Evolutionary conservation across 92 coral and sea anemone genomes (phyloP).

Genomic region (Heteractis magnifica): DNA sequence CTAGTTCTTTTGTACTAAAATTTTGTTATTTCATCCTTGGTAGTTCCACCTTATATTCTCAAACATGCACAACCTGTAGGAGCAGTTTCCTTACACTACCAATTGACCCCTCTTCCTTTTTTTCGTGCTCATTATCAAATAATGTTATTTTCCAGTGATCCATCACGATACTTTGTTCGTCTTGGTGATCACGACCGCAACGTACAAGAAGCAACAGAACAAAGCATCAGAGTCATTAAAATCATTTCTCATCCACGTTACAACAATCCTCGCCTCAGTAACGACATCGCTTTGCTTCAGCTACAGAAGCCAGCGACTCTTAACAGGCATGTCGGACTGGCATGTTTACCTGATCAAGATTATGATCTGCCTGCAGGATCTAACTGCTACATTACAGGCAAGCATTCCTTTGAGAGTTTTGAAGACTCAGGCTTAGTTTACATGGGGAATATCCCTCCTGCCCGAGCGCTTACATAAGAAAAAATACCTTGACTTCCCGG

Average conservation of each 20-base stretch:
- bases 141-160: slow-evolving; percentile 8
- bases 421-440: too few species aligned
- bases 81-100: too few species aligned
- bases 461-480: too few species aligned
- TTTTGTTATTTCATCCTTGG: too few species aligned
- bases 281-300: slow-evolving; percentile 66
- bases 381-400: slow-evolving; percentile 68
- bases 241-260: slow-evolving; percentile 51
- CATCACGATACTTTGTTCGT: slow-evolving; percentile 44
- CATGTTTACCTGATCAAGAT: slow-evolving; percentile 56
- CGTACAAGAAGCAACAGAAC: slow-evolving; percentile 60
- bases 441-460: too few species aligned
- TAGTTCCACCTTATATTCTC: too few species aligned
- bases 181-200: slow-evolving; percentile 78
- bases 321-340: slow-evolving; percentile 54
- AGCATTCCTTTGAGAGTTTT: not conserved
- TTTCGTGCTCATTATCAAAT: too few species aligned
- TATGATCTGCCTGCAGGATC: slow-evolving; percentile 43
- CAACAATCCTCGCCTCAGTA: slow-evolving; percentile 49
- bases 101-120: too few species aligned
- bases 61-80: too few species aligned
- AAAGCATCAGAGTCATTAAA: slow-evolving; percentile 48
- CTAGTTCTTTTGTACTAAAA: too few species aligned
- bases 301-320: slow-evolving; percentile 51
- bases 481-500: too few species aligned